Evolutionary conservation across 2,797 vertebrate species (phyloP).

Genomic region (Cheirogaleus major): DNA sequence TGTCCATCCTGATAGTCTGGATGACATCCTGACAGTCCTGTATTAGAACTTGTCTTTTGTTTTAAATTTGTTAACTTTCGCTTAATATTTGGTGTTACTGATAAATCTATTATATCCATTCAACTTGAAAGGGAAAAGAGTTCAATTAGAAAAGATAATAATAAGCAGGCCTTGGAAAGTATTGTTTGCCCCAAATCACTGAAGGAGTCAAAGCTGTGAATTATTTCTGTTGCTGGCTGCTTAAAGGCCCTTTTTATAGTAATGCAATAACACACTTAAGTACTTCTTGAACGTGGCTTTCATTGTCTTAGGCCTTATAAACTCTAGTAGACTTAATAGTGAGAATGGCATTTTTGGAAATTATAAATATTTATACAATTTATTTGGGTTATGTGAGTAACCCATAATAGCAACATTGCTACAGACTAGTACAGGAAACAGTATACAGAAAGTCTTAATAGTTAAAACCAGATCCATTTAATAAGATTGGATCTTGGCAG

Average conservation of each 20-base stretch:
- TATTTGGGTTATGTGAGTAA: constrained; percentile 30
- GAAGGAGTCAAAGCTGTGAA: constrained; percentile 43
- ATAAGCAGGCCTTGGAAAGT: background rate
- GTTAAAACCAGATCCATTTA: background rate
- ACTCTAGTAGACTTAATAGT: background rate
- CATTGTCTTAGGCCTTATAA: constrained; percentile 3
- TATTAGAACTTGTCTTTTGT: background rate
- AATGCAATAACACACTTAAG: background rate
- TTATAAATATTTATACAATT: background rate
- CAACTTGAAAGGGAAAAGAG: background rate
- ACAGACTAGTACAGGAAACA: background rate
- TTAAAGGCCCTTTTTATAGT: background rate
- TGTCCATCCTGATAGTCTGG: background rate
- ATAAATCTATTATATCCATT: background rate
- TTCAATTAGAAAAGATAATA: background rate
- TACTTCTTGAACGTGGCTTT: background rate
- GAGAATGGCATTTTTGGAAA: background rate
- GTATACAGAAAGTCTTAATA: background rate
- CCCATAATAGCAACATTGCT: background rate
- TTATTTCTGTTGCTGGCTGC: constrained; percentile 24
- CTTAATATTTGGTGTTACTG: constrained; percentile 10
- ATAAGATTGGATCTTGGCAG: background rate
- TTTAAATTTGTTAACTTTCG: constrained; percentile 42
- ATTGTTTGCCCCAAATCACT: background rate
- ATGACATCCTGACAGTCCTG: background rate